Evolutionary conservation across 2,797 vertebrate genomes (phyloP), one percentile per base, ranked within the genome.

Genomic region (Acipenser ruthenus): DNA sequence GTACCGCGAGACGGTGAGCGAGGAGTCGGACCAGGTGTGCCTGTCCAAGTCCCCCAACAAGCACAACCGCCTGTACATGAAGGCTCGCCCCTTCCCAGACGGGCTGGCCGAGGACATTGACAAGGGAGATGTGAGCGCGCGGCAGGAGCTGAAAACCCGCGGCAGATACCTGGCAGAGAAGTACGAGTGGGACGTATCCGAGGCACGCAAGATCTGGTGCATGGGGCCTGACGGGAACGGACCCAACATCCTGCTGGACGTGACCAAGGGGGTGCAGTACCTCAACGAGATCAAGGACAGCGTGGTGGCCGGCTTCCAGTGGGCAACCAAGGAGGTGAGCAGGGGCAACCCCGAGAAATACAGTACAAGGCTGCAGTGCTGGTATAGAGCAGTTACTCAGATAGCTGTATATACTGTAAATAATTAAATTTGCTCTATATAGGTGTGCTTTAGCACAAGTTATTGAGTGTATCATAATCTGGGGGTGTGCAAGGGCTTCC

Each of bases 251-350:
- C 69, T 77, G 49, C 71, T 9, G 52, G 75, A 78, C 51, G 58
- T 77, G 56, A 79, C 50, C 0, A 82, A 77, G 64, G 72, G 79
- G n/a, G 72, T 84, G 49, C 76, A 77, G 56, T 81, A 78, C 60
- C 71, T 73, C 64, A 76, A 73, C 59, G 70, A 80, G 72, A 78
- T 76, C 49, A 77, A 78, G 70, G 78, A 76, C 68, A 77, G 71
- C 12, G 77, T 73, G 3, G 69, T 77, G 52, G 73, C 73, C 23
- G 74, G 73, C 49, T 82, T 83, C 65, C 77, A 83, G 66, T 77
- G 74, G 78, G 74, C 71, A 56, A 80, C 63, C 0, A 78, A 84
- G 63, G 78, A 84, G 70, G 75, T 73, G 63, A 37, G 13, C 13
- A 2, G 13, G 52, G 8, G 23, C 23, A 37, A 65, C 8, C 8